Conservation (phyloP, 1,140 invertebrate species). For the Bradynema listronoti region DNA sequence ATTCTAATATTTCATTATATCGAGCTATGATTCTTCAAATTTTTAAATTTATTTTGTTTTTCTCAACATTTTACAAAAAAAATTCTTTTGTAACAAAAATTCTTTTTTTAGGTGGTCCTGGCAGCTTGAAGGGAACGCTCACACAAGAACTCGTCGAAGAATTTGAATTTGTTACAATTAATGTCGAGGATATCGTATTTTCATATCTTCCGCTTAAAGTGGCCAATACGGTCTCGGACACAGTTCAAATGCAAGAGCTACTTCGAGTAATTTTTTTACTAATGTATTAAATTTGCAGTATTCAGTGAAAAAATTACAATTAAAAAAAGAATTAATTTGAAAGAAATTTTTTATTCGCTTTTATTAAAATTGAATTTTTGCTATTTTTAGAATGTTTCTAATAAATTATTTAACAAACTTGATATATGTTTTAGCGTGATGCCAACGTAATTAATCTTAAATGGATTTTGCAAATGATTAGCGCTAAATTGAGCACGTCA, state of each 20-base stretch:
- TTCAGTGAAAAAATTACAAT: too few relatives aligned
- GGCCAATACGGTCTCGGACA: conserved; percentile 45
- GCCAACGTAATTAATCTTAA: conserved; percentile 38
- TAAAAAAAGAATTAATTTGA: too few relatives aligned
- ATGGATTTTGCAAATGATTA: conserved; percentile 48
- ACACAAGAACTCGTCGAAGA: conserved; percentile 51
- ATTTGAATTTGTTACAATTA: conserved; percentile 49
- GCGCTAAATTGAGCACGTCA: conserved; percentile 42
- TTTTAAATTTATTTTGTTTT: too few relatives aligned
- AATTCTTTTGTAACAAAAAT: too few relatives aligned
- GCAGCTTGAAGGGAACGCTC: conserved; percentile 45
- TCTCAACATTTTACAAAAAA: too few relatives aligned
- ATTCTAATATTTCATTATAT: too few relatives aligned
- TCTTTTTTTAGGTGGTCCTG: conserved; percentile 43
- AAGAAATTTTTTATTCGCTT: too few relatives aligned
- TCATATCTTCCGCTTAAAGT: conserved; percentile 50
- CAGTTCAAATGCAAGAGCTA: conserved; percentile 47
- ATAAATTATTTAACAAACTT: too few relatives aligned
- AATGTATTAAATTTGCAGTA: too few relatives aligned
- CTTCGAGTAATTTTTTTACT: conserved; percentile 17
- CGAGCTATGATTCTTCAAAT: too few relatives aligned
- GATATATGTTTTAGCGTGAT: conserved; percentile 48
- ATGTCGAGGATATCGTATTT: conserved; percentile 43
- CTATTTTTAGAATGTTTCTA: too few relatives aligned
- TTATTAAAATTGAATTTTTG: too few relatives aligned